Evolutionary conservation across 2,113 vertebrate species (phyloP), one percentile per base, ranked within the genome.

Genomic region (Dascyllus trimaculatus): DNA sequence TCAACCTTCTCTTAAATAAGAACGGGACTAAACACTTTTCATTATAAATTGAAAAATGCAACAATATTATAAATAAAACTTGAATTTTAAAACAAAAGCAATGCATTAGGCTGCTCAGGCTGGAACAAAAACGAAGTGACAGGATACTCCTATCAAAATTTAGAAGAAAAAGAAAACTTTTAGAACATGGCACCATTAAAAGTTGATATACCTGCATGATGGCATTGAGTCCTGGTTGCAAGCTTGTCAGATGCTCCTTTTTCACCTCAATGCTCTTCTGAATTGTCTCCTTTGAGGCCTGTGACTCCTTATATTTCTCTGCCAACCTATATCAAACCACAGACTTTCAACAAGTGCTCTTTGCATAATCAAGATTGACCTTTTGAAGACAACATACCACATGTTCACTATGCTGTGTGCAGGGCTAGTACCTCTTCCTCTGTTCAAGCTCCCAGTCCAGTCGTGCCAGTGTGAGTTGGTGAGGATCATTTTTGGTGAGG

Each of bases 381-480:
- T 48, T 14, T n/a, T 51, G 1, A 65, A 14, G 1, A 40, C 2
- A 62, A 19, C 15, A 53, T 22, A 25, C n/a, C 19, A 10, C 3
- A 25, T 10, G 11, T 15, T 10, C 22, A 22, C 17, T 15, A 40
- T 24, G 26, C 0, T 11, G 9, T 40, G 18, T 11, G 18, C n/a
- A 11, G 1, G 10, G 43, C 49, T 52, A 18, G 11, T 61, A 99
- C 98, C 97, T 97, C 89, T 99, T 99, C 76, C 98, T 96, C 91
- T 99, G 98, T 84, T 99, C 98, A 73, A 99, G 93, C 89, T 99
- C 98, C 98, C 98, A 99, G 92, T 99, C 98, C 40, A 99, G 94
- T n/a, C 98, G 96, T 0, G 97, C 96, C 66, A 99, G 92, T 1
- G 97, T 99, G 84, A 98, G 97, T 84, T 99, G 97, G 87, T 99